phyloP scores from a whole-genome alignment of 2,888 invertebrate genomes.

The Caenorhabditis sp. region DNA sequence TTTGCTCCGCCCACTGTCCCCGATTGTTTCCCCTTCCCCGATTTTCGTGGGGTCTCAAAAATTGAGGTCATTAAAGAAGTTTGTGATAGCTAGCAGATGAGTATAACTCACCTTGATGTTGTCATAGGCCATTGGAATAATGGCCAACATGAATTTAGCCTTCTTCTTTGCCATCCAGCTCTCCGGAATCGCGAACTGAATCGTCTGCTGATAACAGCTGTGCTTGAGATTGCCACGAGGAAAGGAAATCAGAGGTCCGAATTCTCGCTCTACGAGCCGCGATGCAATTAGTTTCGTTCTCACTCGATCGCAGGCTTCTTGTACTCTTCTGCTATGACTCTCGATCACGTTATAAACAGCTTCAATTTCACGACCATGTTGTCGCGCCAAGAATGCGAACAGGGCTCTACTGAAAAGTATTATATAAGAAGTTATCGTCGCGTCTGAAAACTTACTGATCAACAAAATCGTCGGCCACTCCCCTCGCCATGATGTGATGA shows the following conservation, averaged over 20 bases:
- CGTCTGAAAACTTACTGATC: constrained; percentile 1
- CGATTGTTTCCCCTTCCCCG: too few relatives aligned
- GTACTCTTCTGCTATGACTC: background rate
- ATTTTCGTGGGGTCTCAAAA: too few relatives aligned
- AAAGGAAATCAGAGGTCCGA: constrained; percentile 22
- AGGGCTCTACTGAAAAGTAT: background rate
- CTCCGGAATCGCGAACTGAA: constrained; percentile 23
- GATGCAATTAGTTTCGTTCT: background rate
- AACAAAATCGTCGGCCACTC: background rate
- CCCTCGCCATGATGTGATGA: background rate
- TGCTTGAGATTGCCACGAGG: constrained; percentile 6
- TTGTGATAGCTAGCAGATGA: background rate
- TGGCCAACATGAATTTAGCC: constrained; percentile 19
- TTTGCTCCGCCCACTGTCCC: too few relatives aligned
- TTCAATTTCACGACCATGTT: background rate
- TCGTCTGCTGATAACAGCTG: background rate
- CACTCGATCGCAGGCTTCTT: background rate
- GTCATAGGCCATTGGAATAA: constrained; percentile 27
- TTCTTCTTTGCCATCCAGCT: background rate
- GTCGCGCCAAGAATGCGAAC: background rate
- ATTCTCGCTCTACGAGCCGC: background rate
- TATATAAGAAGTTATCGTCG: background rate
- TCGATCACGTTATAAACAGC: too few relatives aligned
- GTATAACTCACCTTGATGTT: background rate
- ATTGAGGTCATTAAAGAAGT: background rate